Evolutionary conservation across 2,797 vertebrate genomes (phyloP).

Genomic region (Clarias platycephalus): DNA sequence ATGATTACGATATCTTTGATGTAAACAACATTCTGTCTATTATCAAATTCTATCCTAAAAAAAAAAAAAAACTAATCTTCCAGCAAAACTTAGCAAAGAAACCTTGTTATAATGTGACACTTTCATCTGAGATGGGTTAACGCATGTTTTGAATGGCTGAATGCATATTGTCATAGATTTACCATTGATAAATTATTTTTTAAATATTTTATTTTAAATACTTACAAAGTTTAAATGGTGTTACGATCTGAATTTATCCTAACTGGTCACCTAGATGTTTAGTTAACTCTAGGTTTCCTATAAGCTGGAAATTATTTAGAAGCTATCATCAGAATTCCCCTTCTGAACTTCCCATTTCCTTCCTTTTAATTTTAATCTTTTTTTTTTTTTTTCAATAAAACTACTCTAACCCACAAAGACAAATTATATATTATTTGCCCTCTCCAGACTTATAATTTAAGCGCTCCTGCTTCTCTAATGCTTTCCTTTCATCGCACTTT

Average conservation of each 20-base stretch:
- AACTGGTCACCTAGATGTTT: background rate
- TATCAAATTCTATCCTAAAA: background rate
- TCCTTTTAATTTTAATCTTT: background rate
- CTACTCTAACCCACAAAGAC: background rate
- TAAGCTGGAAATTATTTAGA: background rate
- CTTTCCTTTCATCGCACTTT: constrained; percentile 26
- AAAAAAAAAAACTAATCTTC: background rate
- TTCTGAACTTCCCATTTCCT: background rate
- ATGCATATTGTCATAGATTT: background rate
- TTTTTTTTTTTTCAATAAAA: background rate
- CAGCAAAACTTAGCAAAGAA: background rate
- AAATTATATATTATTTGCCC: background rate
- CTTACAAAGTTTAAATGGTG: background rate
- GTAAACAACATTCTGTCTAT: background rate
- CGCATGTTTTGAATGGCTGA: background rate
- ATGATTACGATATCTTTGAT: background rate
- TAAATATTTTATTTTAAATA: background rate
- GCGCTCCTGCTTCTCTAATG: background rate
- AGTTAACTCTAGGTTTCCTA: background rate
- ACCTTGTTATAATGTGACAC: background rate
- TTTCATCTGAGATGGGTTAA: background rate
- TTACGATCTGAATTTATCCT: background rate
- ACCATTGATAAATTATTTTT: background rate
- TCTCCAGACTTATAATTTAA: constrained; percentile 6
- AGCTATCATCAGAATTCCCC: background rate